Evolutionary conservation across 2,888 invertebrate genomes (phyloP), one percentile per base, ranked within the genome.

Genomic region (Xanthorhoe designata): DNA sequence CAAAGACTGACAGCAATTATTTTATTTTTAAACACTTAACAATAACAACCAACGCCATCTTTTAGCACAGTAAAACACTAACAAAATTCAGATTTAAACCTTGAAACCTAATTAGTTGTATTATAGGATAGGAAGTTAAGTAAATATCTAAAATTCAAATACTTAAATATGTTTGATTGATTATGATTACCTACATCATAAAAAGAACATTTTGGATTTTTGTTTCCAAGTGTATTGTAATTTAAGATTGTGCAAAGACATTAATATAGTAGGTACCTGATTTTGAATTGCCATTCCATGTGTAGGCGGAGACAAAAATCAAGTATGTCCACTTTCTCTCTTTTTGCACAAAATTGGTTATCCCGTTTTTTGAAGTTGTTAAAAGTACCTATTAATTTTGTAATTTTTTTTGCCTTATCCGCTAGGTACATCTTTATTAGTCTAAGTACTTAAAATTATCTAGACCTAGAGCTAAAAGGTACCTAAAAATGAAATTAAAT

Each of bases 31-130:
- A 74, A 45, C 29, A 42, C 45, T 42, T 47, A 47, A 47, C 17
- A 47, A 17, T 63, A 56, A 65, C 85, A 72, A 58, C 63, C 68
- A 86, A 79, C 86, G 86, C 87, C 87, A 86, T 86, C 86, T 87
- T 77, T 75, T 77, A 68, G 66, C 63, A 62, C 61, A 70, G 68
- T 75, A 68, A 62, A 68, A 71, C 61, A 84, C 56, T 61, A 45
- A 53, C 66, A 75, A 76, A 74, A 74, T 69, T 69, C 59, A 53
- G 51, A 61, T 77, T 49, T 10, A 47, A 72, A 71, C 78, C 78
- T 79, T 80, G 78, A 75, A 75, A 72, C 65, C 60, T 60, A 73
- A 76, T 80, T 64, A 69, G 66, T 68, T 66, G 62, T 71, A 35
- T 38, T 13, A 13, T 42, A 38, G 35, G 38, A 42, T 42, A 42